A percentile compares a stretch with the other conserved stretches of the same genome.
Evolutionary conservation across 2,113 vertebrate genomes (phyloP).

Genomic region (Motacilla tschutschensis): DNA sequence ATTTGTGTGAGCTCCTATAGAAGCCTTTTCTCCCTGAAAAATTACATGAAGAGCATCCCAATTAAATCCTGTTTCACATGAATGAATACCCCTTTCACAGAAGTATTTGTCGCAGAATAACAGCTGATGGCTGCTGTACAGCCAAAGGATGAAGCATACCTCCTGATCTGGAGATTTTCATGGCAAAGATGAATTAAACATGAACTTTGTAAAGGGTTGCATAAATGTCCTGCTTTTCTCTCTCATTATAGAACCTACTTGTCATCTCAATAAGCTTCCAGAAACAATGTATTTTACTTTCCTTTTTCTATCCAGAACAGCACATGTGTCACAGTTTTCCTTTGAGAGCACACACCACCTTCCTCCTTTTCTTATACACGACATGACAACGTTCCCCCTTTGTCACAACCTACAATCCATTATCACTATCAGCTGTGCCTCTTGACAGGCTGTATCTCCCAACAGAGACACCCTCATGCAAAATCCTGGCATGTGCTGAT

Average conservation of each 20-base stretch:
- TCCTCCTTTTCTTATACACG: background rate
- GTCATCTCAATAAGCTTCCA: background rate
- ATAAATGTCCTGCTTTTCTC: background rate
- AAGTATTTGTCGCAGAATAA: background rate
- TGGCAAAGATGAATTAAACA: background rate
- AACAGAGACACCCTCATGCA: background rate
- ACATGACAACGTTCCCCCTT: background rate
- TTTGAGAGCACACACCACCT: background rate
- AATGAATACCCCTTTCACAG: background rate
- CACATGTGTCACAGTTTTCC: fast-evolving
- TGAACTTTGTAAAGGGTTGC: background rate
- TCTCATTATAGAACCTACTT: background rate
- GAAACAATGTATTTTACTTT: background rate
- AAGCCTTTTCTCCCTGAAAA: background rate
- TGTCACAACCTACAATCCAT: background rate
- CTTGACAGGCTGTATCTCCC: background rate
- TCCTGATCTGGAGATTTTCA: background rate
- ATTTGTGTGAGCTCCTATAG: background rate
- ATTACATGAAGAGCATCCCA: background rate
- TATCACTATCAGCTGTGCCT: background rate
- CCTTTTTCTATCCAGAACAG: background rate
- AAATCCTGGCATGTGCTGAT: background rate
- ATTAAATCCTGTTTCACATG: background rate
- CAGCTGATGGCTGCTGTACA: background rate
- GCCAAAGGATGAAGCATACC: background rate